Percentiles rank a stretch among this genome's conserved stretches.
Conservation (phyloP, 2,888 invertebrate genomes). For the Chrysolina haemoptera region DNA sequence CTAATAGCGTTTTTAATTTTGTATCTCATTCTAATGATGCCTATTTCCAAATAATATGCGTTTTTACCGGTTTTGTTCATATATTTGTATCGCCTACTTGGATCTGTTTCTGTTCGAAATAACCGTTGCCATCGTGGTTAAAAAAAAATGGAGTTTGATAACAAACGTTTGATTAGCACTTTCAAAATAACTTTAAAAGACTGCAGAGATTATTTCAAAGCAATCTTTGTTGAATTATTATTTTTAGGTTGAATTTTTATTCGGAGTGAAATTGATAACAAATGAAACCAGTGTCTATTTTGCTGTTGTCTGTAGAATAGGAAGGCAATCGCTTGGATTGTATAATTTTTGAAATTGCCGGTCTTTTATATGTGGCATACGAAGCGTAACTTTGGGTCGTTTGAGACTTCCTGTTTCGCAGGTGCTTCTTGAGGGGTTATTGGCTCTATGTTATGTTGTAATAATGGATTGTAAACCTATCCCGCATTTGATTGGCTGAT, state of each 20-base stretch:
- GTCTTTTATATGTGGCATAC: constrained; percentile 18
- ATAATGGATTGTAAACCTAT: constrained; percentile 4
- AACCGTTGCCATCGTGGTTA: not conserved
- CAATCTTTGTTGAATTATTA: too few species aligned
- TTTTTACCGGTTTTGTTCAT: not conserved
- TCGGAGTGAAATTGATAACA: too few species aligned
- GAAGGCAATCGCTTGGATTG: not conserved
- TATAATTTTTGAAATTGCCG: not conserved
- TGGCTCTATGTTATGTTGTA: constrained; percentile 12
- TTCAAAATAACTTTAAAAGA: not conserved
- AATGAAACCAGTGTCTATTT: not conserved
- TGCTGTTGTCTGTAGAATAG: not conserved
- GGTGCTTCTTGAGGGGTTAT: constrained; percentile 40
- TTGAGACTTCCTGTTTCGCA: constrained; percentile 50
- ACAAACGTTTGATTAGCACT: not conserved
- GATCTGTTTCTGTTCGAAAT: not conserved
- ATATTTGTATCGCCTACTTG: not conserved
- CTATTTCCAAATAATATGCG: constrained; percentile 9
- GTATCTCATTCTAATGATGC: constrained; percentile 23
- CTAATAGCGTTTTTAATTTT: constrained; percentile 40
- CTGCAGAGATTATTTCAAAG: not conserved
- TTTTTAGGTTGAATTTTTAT: too few species aligned
- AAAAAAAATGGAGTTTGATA: not conserved
- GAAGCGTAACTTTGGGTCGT: constrained; percentile 34
- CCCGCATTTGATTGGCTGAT: not conserved